Conservation (phyloP, 2,797 vertebrate species). For the Valencia hispanica region DNA sequence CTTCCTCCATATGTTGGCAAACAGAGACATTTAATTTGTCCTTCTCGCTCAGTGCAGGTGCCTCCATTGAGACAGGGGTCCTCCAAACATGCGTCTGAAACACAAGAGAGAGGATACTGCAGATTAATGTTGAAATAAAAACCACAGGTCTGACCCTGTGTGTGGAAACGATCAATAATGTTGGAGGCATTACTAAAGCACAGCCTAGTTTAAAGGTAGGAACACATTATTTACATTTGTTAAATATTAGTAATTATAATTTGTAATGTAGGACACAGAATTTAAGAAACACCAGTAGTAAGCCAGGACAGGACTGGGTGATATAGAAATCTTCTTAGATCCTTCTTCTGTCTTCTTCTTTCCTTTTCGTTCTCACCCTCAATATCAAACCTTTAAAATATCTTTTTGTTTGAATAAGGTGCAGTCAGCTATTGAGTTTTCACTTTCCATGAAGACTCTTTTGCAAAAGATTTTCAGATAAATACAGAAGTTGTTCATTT, state of each 20-base stretch:
- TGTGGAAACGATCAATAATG: neutral
- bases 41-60: conserved; percentile 85
- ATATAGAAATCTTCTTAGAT: conserved; percentile 11
- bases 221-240: neutral
- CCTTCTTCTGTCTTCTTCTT: conserved; percentile 17
- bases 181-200: neutral
- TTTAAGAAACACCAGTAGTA: neutral
- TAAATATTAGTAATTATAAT: neutral
- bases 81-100: conserved; percentile 88
- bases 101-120: conserved; percentile 28
- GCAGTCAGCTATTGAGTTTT: neutral
- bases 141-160: neutral
- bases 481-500: neutral
- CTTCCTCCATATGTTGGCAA: conserved; percentile 90
- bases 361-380: neutral
- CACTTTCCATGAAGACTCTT: neutral
- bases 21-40: conserved; percentile 85
- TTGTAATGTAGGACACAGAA: neutral
- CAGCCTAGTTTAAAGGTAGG: neutral
- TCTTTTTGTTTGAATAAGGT: neutral
- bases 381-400: neutral
- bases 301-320: conserved; percentile 54
- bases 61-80: conserved; percentile 93
- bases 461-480: neutral
- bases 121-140: conserved; percentile 14